Percentiles rank a stretch among this genome's conserved stretches.
phyloP scores from a whole-genome alignment of 1,140 invertebrate species.

The Halictus rubicundus region DNA sequence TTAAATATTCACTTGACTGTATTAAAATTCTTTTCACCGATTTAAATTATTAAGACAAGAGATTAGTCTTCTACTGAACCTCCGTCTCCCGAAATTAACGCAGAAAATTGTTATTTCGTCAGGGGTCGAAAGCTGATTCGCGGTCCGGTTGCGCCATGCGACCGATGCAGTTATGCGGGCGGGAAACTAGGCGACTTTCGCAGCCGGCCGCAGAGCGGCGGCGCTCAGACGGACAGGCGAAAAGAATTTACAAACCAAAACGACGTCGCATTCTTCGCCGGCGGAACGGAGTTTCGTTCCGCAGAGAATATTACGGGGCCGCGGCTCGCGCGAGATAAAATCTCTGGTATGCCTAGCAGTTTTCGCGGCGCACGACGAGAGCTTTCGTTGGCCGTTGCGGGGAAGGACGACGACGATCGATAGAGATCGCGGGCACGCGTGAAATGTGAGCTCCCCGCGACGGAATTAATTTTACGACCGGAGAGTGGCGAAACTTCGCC shows the following conservation, averaged over 20 bases:
- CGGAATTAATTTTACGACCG: slow-evolving; percentile 2
- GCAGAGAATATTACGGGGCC: slow-evolving; percentile 36
- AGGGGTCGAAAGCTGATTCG: too few species aligned
- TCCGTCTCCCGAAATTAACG: too few species aligned
- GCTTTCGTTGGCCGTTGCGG: background rate
- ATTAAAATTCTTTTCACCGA: too few species aligned
- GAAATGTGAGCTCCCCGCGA: slow-evolving; percentile 3
- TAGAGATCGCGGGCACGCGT: slow-evolving; percentile 12
- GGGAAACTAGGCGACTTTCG: too few species aligned
- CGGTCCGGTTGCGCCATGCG: too few species aligned
- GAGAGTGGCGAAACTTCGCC: background rate
- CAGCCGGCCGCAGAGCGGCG: slow-evolving; percentile 34
- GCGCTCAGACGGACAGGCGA: slow-evolving; percentile 2
- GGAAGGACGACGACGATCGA: slow-evolving; percentile 3
- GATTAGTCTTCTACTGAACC: too few species aligned
- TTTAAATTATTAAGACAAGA: too few species aligned
- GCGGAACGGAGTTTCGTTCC: slow-evolving; percentile 23
- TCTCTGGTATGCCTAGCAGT: slow-evolving; percentile 33
- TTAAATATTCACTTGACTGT: too few species aligned
- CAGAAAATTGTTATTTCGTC: too few species aligned
- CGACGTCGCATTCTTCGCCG: slow-evolving; percentile 41
- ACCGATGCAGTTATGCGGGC: too few species aligned
- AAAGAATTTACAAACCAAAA: slow-evolving; percentile 50
- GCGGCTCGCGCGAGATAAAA: slow-evolving; percentile 43
- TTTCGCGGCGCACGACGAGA: background rate